A percentile compares a stretch with the other conserved stretches of the same genome.
phyloP scores from a whole-genome alignment of 2,113 vertebrate species.

The Sinocyclocheilus anophthalmus region DNA sequence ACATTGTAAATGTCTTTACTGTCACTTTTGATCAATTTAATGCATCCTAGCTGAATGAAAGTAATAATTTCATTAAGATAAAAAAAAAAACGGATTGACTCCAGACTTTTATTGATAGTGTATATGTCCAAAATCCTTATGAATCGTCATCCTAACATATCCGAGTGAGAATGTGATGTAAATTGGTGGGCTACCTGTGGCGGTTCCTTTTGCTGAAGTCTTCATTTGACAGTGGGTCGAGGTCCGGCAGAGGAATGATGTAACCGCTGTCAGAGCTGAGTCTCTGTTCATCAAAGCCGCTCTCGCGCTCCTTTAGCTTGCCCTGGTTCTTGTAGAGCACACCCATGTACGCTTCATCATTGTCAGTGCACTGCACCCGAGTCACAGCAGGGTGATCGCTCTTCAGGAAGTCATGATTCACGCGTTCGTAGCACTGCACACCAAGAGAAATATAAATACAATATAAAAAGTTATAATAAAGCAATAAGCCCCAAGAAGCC shows the following conservation, averaged over 20 bases:
- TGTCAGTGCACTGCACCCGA: constrained; percentile 84
- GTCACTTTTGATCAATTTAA: too few relatives aligned
- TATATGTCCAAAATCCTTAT: not conserved
- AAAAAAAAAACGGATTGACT: too few relatives aligned
- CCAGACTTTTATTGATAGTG: too few relatives aligned
- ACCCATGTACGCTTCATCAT: constrained; percentile 88
- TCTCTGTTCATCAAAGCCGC: constrained; percentile 93
- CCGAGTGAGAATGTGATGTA: too few relatives aligned
- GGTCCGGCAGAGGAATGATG: constrained; percentile 94
- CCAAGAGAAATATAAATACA: not conserved
- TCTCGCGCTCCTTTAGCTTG: constrained; percentile 92
- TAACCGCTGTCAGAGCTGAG: constrained; percentile 97
- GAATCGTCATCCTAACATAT: not conserved
- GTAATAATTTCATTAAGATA: too few relatives aligned
- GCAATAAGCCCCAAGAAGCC: too few relatives aligned
- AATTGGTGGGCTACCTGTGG: constrained; percentile 82
- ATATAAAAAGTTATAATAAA: not conserved
- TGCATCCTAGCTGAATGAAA: too few relatives aligned
- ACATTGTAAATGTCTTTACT: too few relatives aligned
- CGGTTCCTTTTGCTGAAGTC: constrained; percentile 94
- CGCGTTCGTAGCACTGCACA: constrained; percentile 88
- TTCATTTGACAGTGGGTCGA: constrained; percentile 91
- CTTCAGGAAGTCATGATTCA: constrained; percentile 94
- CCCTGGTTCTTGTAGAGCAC: constrained; percentile 93
- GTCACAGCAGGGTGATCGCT: constrained; percentile 97